phyloP scores from a whole-genome alignment of 1,140 invertebrate genomes.

The Coenobita brevimanus region DNA sequence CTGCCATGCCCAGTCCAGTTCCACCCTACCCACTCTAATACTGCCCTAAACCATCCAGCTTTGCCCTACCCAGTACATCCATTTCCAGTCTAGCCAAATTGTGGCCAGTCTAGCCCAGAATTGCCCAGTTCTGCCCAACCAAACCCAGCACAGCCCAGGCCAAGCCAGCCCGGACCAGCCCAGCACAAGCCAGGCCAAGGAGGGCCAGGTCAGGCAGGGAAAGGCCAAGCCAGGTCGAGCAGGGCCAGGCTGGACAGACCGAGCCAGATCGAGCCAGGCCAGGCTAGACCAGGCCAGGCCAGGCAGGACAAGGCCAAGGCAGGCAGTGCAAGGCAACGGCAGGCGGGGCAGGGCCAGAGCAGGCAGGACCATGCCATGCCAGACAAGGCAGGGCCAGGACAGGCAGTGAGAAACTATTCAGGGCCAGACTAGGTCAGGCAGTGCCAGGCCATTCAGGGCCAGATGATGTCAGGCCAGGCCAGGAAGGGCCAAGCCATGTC shows the following conservation, averaged over 20 bases:
- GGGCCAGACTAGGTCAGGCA: no score
- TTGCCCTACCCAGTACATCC: no score
- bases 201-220: no score
- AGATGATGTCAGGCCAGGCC: conserved; percentile 55
- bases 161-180: neutral
- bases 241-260: conserved; percentile 9
- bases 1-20: no score
- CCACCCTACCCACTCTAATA: no score
- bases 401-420: conserved; percentile 9
- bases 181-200: conserved; percentile 53
- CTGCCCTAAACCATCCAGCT: no score
- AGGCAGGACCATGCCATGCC: conserved; percentile 23
- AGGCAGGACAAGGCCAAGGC: no score
- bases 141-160: no score
- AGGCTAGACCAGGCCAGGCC: conserved; percentile 47
- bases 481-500: conserved; percentile 14
- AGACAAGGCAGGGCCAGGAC: conserved; percentile 27
- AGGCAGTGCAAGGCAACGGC: no score
- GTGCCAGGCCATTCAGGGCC: conserved; percentile 6
- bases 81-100: no score
- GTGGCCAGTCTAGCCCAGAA: conserved; percentile 36
- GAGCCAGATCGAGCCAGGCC: conserved; percentile 27
- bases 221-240: conserved; percentile 1
- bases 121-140: conserved; percentile 10
- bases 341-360: no score